Evolutionary conservation across 2,113 vertebrate genomes (phyloP).

Genomic region (Psephotus haematonotus): DNA sequence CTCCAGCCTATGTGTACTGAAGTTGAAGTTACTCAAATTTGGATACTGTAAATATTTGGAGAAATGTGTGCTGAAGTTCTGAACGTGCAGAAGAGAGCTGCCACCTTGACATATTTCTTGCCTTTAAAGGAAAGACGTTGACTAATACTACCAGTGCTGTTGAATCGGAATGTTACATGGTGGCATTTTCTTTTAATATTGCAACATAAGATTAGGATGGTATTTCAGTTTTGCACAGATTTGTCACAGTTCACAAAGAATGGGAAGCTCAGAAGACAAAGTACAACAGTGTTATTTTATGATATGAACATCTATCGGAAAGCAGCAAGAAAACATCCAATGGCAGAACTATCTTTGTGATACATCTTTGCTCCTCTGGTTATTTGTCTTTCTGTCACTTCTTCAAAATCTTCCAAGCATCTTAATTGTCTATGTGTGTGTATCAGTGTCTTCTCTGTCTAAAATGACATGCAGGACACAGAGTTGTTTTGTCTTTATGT

Average conservation of each 20-base stretch:
- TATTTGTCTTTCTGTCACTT: background rate
- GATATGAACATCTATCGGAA: background rate
- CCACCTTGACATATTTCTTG: background rate
- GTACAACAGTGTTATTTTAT: background rate
- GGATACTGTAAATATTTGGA: background rate
- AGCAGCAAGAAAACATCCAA: background rate
- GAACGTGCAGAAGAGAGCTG: background rate
- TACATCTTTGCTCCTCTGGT: background rate
- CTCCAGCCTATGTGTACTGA: background rate
- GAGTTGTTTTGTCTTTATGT: background rate
- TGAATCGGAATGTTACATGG: background rate
- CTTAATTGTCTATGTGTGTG: background rate
- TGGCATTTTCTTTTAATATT: background rate
- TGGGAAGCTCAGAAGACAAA: background rate
- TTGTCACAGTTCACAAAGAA: background rate
- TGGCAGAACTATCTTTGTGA: background rate
- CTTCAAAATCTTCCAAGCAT: background rate
- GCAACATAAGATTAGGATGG: background rate
- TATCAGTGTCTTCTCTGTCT: background rate
- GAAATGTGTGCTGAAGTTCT: background rate
- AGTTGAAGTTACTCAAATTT: background rate
- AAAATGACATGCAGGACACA: background rate
- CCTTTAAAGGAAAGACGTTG: background rate
- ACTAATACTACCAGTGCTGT: background rate
- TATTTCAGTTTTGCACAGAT: background rate